Conservation (phyloP, 2,797 vertebrate genomes). For the Champsocephalus esox region DNA sequence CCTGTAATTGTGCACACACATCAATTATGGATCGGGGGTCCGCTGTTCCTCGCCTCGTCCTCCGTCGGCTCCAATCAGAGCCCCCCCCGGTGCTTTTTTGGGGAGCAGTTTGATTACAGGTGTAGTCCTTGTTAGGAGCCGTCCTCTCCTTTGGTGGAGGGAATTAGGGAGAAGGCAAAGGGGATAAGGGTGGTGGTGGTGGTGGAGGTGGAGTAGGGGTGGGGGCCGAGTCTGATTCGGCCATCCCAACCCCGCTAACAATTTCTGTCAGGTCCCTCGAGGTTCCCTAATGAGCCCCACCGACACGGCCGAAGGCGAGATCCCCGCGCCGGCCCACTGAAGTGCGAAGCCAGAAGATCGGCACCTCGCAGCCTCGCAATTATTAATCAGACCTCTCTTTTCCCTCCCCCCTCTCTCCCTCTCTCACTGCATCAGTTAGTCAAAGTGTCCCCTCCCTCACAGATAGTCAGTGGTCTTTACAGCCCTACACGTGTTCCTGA, state of each 20-base stretch:
- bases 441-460: conserved; percentile 65
- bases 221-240: conserved; percentile 83
- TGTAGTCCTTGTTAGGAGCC: conserved; percentile 86
- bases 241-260: conserved; percentile 93
- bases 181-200: conserved; percentile 26
- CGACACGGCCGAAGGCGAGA: conserved; percentile 95
- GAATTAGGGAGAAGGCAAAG: conserved; percentile 48
- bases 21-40: conserved; percentile 90
- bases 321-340: conserved; percentile 89
- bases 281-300: conserved; percentile 96
- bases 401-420: conserved; percentile 35
- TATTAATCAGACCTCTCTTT: conserved; percentile 89
- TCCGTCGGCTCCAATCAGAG: conserved; percentile 85
- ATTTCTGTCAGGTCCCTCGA: conserved; percentile 92
- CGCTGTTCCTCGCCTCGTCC: conserved; percentile 75
- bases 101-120: conserved; percentile 90
- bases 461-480: conserved; percentile 23
- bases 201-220: neutral
- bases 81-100: conserved; percentile 81
- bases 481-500: no score
- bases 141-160: conserved; percentile 33
- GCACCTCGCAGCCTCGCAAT: conserved; percentile 76
- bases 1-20: conserved; percentile 91
- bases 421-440: conserved; percentile 85
- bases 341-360: conserved; percentile 91